phyloP scores from a whole-genome alignment of 2,113 vertebrate genomes.

The Lampris megalopsis region DNA sequence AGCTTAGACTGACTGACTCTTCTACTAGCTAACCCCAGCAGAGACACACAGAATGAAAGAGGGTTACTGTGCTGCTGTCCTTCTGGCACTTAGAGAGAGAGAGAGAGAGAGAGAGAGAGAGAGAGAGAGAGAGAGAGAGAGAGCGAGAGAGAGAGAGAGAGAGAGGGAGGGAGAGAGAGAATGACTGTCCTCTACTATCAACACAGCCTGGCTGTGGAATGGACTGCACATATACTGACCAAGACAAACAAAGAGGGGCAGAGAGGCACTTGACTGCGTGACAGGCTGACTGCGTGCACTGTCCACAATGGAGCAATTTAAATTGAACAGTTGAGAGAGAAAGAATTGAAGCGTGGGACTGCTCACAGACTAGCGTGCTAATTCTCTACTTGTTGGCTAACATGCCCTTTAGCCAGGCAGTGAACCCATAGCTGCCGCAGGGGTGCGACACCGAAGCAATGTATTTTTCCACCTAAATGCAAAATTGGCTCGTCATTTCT shows the following conservation, averaged over 20 bases:
- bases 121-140: background rate
- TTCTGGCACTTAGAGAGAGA: background rate
- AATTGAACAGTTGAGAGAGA: background rate
- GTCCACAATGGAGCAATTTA: background rate
- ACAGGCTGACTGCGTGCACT: background rate
- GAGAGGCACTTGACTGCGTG: too few species aligned
- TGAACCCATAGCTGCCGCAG: too few species aligned
- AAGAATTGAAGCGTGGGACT: background rate
- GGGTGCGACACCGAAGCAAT: too few species aligned
- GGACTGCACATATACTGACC: constrained; percentile 16
- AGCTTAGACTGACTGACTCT: background rate
- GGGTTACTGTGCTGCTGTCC: constrained; percentile 35
- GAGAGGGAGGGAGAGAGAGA: constrained; percentile 6
- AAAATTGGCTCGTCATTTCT: too few species aligned
- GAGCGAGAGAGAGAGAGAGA: too few species aligned
- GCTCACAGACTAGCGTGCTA: too few species aligned
- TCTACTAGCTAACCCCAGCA: constrained; percentile 13
- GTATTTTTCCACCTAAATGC: too few species aligned
- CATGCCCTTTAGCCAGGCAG: too few species aligned
- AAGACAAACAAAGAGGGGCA: background rate
- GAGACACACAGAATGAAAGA: constrained; percentile 42
- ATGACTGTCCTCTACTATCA: constrained; percentile 15
- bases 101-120: background rate
- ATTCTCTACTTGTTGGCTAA: too few species aligned
- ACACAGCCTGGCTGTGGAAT: constrained; percentile 11